Conservation (phyloP, 2,797 vertebrate genomes). For the Hylomyscus alleni region DNA sequence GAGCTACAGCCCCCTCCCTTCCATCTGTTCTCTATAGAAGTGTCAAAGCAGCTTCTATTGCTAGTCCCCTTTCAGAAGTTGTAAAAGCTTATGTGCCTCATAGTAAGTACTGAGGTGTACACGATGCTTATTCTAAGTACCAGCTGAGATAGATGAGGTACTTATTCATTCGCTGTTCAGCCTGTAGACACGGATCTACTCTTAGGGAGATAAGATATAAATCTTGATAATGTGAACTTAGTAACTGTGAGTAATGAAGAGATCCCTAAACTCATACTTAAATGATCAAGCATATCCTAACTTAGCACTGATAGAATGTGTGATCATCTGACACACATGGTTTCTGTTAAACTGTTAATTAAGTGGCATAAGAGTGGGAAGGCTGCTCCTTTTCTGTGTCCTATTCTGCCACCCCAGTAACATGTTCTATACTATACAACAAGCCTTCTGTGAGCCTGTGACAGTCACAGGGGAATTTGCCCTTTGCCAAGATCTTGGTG, state of each 20-base stretch:
- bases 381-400: not conserved
- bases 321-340: not conserved
- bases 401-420: not conserved
- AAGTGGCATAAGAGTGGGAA: not conserved
- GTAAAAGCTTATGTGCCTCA: not conserved
- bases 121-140: no score
- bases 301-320: not conserved
- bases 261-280: not conserved
- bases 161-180: not conserved
- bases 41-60: not conserved
- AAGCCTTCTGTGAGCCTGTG: not conserved
- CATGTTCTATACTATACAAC: not conserved
- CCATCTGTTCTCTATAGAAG: not conserved
- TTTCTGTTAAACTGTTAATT: slow-evolving; percentile 6
- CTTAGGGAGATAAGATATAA: not conserved
- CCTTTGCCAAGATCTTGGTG: not conserved
- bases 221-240: not conserved
- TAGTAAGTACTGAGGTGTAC: not conserved
- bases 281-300: not conserved
- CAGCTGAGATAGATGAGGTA: no score
- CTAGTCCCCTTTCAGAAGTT: not conserved
- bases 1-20: not conserved
- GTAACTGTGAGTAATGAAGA: not conserved
- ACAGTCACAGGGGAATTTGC: not conserved
- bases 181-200: not conserved